Evolutionary conservation across 2,797 vertebrate species (phyloP).

Genomic region (Crenuchus spilurus): DNA sequence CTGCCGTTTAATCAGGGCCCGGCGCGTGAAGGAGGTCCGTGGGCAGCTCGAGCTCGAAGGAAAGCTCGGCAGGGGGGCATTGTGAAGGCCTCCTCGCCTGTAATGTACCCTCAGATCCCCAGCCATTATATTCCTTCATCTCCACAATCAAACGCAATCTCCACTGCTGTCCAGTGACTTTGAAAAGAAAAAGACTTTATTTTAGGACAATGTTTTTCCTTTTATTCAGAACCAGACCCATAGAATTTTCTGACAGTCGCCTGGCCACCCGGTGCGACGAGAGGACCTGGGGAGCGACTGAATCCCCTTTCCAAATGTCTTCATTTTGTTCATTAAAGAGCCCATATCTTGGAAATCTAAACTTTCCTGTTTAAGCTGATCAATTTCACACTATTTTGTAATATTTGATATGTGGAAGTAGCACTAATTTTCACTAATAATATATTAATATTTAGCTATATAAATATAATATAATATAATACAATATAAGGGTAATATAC

Average conservation of each 20-base stretch:
- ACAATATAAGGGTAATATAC: no score
- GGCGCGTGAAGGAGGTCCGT: constrained; percentile 55
- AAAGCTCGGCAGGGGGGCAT: constrained; percentile 64
- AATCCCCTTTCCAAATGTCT: constrained; percentile 2
- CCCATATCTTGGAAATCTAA: not conserved
- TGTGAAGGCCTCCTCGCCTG: constrained; percentile 62
- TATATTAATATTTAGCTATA: no score
- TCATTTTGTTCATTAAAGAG: not conserved
- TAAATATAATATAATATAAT: no score
- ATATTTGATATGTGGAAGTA: no score
- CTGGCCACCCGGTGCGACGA: constrained; percentile 25
- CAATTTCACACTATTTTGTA: no score
- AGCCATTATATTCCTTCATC: constrained; percentile 55
- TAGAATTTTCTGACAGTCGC: constrained; percentile 47
- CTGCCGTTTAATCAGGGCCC: constrained; percentile 70
- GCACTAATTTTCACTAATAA: no score
- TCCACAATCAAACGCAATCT: constrained; percentile 52
- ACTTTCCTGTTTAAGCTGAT: not conserved
- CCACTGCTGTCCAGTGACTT: constrained; percentile 62
- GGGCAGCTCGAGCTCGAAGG: constrained; percentile 64
- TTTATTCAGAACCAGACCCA: constrained; percentile 62
- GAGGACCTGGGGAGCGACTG: constrained; percentile 13
- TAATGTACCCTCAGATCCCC: constrained; percentile 65
- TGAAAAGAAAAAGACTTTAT: constrained; percentile 62
- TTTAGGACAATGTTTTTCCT: constrained; percentile 33